Base-by-base conservation (phyloP, 2,888 invertebrate species). In the Thecophora atra region DNA sequence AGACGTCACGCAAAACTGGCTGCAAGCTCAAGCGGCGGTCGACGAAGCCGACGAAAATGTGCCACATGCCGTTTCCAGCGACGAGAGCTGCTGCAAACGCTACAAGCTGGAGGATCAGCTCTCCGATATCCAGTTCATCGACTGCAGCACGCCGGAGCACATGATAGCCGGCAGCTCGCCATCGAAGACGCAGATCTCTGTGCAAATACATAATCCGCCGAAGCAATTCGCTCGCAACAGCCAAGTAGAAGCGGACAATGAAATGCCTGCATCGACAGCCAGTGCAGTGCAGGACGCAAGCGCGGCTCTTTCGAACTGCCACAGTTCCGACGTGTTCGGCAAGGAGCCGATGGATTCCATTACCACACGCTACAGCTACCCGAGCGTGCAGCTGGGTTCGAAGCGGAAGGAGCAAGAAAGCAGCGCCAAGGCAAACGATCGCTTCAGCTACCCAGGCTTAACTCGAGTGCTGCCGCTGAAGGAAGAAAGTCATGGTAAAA, bases 41-140 rank as follows among this genome's bases (percentile, higher is more conserved):
- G 47, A 17, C 7, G 58, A 58, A 26, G 47, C 54, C n/a, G 74
- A 71, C 72, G 21, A 69, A 15, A 8, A 15, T 58, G 5, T 24
- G 68, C 81, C 81, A 68, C 78, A 81, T 24, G 79, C 80, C 52
- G 68, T 80, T 1, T 80, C 80, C 37, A 81, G 83, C 13, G 88
- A 89, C 68, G 88, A 88, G 82, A 86, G 87, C 78, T 89, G 88
- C 73, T 88, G 91, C 71, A 92, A 91, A 75, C 89, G 93, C 0
- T 90, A 91, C 7, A 89, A 93, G 66, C 86, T 95, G 0, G 94
- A 94, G 79, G 94, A 94, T 84, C 92, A 94, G 80, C 88, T 94
- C 7, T 91, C 92, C 0, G 92, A 93, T 78, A 90, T 95, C 75
- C 91, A 94, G 72, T 95, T 91, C 86, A 95, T 95, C 77, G 95